Evolutionary conservation across 2,888 invertebrate species (phyloP), one percentile per base, ranked within the genome.

Genomic region (Glyphotaelius pellucidus): DNA sequence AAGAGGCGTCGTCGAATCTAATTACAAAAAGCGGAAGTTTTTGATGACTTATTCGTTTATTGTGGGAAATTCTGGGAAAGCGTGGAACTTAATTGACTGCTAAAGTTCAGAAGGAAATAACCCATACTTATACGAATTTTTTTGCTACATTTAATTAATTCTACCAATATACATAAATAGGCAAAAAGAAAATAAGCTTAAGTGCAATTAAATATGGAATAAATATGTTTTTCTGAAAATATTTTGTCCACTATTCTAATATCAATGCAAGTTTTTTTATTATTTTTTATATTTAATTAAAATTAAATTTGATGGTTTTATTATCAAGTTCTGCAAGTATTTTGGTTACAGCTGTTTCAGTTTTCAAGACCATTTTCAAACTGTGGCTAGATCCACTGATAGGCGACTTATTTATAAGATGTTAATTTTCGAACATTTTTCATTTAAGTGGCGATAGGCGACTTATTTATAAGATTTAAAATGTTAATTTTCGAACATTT

Each of bases 1-100:
- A 67, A 67, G n/a, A 67, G n/a, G 7, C 25, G 5, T 67, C 25
- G 67, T 67, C 9, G 25, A 67, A 7, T 25, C n/a, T 67, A n/a
- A 67, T 67, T 67, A 67, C n/a, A 67, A 67, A 67, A 67, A 67
- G 67, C n/a, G 67, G n/a, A 67, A 67, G 67, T 67, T 67, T 67
- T 67, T 67, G 25, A 67, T 67, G 67, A n/a, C 67, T n/a, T n/a
- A 67, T 9, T 67, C 9, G 5, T 5, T 67, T 67, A 25, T n/a
- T 67, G 25, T 67, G 67, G 67, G 67, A 25, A 25, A 9, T n/a
- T 67, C 67, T 25, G 67, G 2, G 67, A 67, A 67, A 67, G 25
- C 25, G 67, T 9, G 67, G 14, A 67, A 7, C 67, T 67, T 67
- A n/a, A 67, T 67, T 67, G 67, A 67, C 67, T 25, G 7, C 25